Conservation (phyloP, 2,113 vertebrate species). For the Edolisoma coerulescens region DNA sequence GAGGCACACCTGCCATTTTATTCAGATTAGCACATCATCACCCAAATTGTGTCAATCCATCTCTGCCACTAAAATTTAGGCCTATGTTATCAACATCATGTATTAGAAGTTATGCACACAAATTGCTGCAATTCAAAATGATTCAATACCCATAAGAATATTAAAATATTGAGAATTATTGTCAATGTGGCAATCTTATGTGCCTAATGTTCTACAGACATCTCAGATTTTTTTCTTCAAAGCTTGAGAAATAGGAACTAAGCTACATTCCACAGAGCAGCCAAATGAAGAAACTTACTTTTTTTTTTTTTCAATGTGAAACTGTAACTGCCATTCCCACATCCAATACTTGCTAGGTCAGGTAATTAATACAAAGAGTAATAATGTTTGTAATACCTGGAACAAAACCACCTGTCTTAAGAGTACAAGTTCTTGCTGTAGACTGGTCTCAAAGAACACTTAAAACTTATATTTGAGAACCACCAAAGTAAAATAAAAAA, state of each 20-base stretch:
- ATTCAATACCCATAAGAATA: not conserved
- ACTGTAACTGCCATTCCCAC: not conserved
- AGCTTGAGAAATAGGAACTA: not conserved
- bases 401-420: not conserved
- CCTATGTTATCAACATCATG: not conserved
- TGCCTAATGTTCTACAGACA: not conserved
- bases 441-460: not conserved
- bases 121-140: not conserved
- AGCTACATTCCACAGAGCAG: not conserved
- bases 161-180: not conserved
- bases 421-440: not conserved
- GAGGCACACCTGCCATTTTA: not conserved
- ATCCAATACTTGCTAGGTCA: not conserved
- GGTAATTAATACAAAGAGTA: not conserved
- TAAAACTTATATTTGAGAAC: not conserved
- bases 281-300: accelerated
- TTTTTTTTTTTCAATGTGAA: not conserved
- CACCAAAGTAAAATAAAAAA: not conserved
- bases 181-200: not conserved
- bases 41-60: not conserved
- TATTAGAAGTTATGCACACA: not conserved
- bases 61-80: not conserved
- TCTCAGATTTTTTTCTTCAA: not conserved
- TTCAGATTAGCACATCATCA: not conserved
- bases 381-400: not conserved